A percentile compares a stretch with the other conserved stretches of the same genome.
Conservation (phyloP, 2,113 vertebrate species). For the Sclerurus mexicanus region DNA sequence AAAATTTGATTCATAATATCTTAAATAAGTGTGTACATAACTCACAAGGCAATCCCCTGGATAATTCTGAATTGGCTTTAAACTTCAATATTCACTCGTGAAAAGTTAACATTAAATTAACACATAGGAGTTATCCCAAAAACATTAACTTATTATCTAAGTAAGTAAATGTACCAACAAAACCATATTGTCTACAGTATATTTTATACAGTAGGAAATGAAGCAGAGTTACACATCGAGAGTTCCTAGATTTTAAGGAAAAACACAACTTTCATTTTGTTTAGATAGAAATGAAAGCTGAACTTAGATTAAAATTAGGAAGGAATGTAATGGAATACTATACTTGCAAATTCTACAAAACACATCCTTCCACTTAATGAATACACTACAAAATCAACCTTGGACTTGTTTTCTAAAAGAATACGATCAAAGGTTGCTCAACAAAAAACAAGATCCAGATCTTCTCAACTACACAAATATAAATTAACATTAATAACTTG, state of each 20-base stretch:
- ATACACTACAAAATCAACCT: not conserved
- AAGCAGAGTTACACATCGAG: not conserved
- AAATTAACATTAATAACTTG: not conserved
- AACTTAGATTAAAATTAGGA: not conserved
- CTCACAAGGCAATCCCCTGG: not conserved
- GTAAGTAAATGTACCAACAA: not conserved
- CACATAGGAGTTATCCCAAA: not conserved
- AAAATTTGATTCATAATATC: not conserved
- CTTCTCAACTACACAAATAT: not conserved
- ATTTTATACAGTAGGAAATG: not conserved
- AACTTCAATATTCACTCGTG: not conserved
- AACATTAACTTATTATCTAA: not conserved
- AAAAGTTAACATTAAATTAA: not conserved
- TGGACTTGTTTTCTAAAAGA: not conserved
- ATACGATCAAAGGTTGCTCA: not conserved
- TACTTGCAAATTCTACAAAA: not conserved
- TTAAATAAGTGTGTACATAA: not conserved
- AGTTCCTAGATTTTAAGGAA: not conserved
- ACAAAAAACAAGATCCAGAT: not conserved
- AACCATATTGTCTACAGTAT: not conserved
- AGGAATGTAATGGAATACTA: not conserved
- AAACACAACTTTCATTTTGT: not conserved
- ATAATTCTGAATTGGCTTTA: not conserved
- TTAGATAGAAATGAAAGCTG: not conserved
- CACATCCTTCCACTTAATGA: not conserved